Evolutionary conservation across 1,140 invertebrate species (phyloP), one percentile per base, ranked within the genome.

Genomic region (Tetramorium alpestre): DNA sequence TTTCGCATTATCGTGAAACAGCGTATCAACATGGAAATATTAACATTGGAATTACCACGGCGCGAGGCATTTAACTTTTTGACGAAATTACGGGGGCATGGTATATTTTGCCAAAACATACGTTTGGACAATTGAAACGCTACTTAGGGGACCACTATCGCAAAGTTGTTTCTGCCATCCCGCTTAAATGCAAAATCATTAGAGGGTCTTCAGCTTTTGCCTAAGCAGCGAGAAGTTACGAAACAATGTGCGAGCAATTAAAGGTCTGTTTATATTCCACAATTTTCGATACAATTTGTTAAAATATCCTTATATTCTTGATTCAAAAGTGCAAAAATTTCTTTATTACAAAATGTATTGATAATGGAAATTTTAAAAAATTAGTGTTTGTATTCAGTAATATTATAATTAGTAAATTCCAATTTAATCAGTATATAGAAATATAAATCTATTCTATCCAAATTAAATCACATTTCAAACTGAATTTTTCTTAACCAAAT

Each of bases 181-280:
- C 25, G 67, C 18, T 41, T 82, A 82, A 82, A 82, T 82, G 38
- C 51, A 82, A 60, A 82, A 82, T 82, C 51, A 73, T 72, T 73
- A 82, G 38, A 51, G 28, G n/a, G 47, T 82, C n/a, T 69, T 22
- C 6, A 58, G 41, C 67, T 82, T 60, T 72, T 41, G 13, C 62
- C 33, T 18, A 25, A 44, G 38, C 78, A 25, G 13, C 38, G 16
- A 38, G 6, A 22, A 58, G 22, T 81, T 81, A 58, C 22, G 41
- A 56, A 44, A 82, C 67, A 60, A 72, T 60, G 28, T 60, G 62
- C 75, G 18, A 65, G 22, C 22, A 44, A n/a, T 22, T 78, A 54
- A 51, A 56, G 8, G 16, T 44, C 10, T 28, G 10, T 56, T 70
- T 81, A 70, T 70, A 41, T n/a, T 44, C 25, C 5, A n/a, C 49